Evolutionary conservation across 2,888 invertebrate genomes (phyloP).

Genomic region (Orthosia gracilis): DNA sequence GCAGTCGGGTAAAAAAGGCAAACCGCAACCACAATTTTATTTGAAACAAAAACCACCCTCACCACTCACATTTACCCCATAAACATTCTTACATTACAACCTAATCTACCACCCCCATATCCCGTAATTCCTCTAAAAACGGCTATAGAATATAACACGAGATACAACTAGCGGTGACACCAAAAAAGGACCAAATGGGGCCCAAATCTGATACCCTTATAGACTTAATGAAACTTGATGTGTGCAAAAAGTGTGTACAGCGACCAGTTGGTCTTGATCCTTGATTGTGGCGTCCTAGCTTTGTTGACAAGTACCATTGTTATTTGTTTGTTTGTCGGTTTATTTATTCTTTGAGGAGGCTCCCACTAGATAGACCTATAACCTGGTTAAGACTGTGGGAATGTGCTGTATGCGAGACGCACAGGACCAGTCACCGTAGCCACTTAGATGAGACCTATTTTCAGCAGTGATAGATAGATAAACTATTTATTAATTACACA

Average conservation of each 20-base stretch:
- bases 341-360: neutral
- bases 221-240: constrained; percentile 65
- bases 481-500: too few relatives aligned
- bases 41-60: neutral
- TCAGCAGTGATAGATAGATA: too few relatives aligned
- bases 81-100: constrained; percentile 2
- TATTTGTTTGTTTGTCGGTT: constrained; percentile 1
- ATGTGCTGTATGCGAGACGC: too few relatives aligned
- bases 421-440: too few relatives aligned
- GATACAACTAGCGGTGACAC: constrained; percentile 6
- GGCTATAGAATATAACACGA: constrained; percentile 20
- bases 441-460: too few relatives aligned
- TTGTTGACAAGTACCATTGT: constrained; percentile 1
- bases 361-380: too few relatives aligned
- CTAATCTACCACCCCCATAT: neutral
- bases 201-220: constrained; percentile 57
- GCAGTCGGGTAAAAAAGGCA: too few relatives aligned
- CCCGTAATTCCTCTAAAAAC: constrained; percentile 24
- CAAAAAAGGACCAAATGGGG: constrained; percentile 46
- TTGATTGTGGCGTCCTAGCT: neutral
- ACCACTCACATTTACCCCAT: neutral
- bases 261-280: constrained; percentile 19
- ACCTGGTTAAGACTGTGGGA: too few relatives aligned
- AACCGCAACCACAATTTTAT: neutral
- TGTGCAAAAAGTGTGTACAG: constrained; percentile 56